Evolutionary conservation across 2,888 invertebrate species (phyloP), one percentile per base, ranked within the genome.

Genomic region (Chalcis sispes): DNA sequence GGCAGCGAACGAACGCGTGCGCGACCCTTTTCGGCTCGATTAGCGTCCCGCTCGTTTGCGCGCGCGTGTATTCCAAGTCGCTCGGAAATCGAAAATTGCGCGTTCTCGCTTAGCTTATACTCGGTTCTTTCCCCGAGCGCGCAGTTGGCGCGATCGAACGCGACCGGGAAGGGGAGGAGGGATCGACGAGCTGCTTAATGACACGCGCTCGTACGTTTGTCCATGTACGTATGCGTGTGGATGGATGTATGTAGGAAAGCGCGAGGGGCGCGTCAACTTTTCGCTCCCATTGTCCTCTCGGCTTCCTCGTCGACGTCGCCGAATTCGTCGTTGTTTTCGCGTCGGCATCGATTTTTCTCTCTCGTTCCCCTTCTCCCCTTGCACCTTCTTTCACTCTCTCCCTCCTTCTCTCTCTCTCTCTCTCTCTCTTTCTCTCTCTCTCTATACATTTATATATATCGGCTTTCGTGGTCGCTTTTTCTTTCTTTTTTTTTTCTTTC

Each of bases 31-130:
- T 71, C 61, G 64, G 75, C 58, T 58, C 71, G 75, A 71, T 75
- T 66, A 71, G n/a, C n/a, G n/a, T n/a, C n/a, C n/a, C 36, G 4
- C 36, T 36, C 36, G 75, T 50, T 73, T 36, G 46, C 46, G 15
- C 20, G 36, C n/a, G 32, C 32, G 29, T 15, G 50, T 4, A 27
- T 18, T n/a, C 25, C 50, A 36, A 2, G 10, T n/a, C 27, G 48
- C 40, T 46, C 40, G 62, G 66, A 72, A 77, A 77, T 77, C 76
- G 76, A 72, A 72, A 77, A 77, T 72, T 72, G 67, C 64, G 52
- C 54, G 15, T 27, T 15, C 25, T 7, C 20, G 36, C 15, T 27
- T 23, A 29, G 13, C 36, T 7, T n/a, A 15, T 56, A 29, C 62
- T 40, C 54, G 36, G 15, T 48, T 23, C 40, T n/a, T n/a, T 32